Conservation (phyloP, 2,113 vertebrate species). For the Jaculus jaculus region DNA sequence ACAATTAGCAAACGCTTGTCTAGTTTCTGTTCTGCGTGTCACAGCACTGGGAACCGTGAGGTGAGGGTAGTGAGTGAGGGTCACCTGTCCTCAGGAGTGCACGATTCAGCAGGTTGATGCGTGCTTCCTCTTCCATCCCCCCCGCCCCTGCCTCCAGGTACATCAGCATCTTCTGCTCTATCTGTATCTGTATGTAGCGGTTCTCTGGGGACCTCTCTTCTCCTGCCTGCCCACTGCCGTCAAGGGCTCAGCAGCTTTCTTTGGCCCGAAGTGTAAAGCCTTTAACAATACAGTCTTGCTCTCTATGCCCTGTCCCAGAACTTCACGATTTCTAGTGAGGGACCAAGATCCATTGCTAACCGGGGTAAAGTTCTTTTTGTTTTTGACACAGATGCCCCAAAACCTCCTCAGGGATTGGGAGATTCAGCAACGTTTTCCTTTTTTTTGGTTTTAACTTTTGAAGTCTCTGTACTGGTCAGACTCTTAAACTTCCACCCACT, state of each 20-base stretch:
- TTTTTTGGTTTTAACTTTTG: neutral
- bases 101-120: accelerated
- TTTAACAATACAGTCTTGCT: neutral
- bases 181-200: neutral
- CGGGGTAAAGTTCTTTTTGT: neutral
- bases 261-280: neutral
- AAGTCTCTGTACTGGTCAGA: neutral
- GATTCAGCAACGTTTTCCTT: neutral
- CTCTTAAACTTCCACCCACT: neutral
- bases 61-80: neutral
- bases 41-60: neutral
- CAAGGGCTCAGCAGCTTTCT: neutral
- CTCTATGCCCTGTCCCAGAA: neutral
- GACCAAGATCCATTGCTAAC: neutral
- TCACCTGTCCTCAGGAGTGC: neutral
- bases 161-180: neutral
- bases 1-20: neutral
- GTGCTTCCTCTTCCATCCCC: too few species aligned
- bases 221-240: too few species aligned
- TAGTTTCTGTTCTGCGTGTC: neutral
- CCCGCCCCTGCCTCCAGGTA: accelerated
- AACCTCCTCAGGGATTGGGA: neutral
- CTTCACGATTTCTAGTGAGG: neutral
- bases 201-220: neutral
- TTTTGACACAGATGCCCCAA: neutral